Evolutionary conservation across 2,113 vertebrate genomes (phyloP), one percentile per base, ranked within the genome.

Genomic region (crab-eating macaque (Macaca fascicularis)): DNA sequence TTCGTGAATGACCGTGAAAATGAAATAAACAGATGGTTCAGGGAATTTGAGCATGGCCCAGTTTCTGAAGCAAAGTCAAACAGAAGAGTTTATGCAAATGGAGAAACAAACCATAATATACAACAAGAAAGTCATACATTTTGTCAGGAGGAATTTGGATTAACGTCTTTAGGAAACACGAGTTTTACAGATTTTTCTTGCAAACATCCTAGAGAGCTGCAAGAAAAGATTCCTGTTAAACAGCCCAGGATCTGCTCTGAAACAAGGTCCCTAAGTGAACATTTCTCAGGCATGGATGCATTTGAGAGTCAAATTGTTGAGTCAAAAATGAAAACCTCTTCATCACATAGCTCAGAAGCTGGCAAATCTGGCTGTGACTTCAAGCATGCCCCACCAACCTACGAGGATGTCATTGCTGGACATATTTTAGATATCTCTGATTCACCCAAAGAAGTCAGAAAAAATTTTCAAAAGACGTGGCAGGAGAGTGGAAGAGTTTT

Each of bases 351-450:
- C 96, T 98, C 98, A 6, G 98, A 99, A 90, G 98, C 97, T 3
- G 52, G 97, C 61, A 98, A 98, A n/a, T 93, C 98, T 19, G 98
- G 98, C 78, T 98, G 98, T 89, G 97, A 98, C 96, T 98, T 98
- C 84, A 98, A 98, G 89, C 98, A 89, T 43, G 98, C 94, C 23
- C 99, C 99, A 12, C 99, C 99, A 23, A 99, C 99, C 23, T 99
- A 99, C 13, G 99, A 99, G 87, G 99, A 99, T 74, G 99, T 99
- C 5, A 99, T 99, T 2, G 99, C 99, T 89, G 99, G 98, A 82
- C 99, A 99, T 52, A 98, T 98, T 90, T 98, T 97, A 45, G 99
- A 97, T 48, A 97, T 96, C 86, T 97, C 99, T 23, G 98, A 99
- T 20, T 99, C 99, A 4, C 99, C 99, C 0, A 98, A 99, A 81